phyloP scores from a whole-genome alignment of 1,140 invertebrate genomes.

The Drosophila sechellia region DNA sequence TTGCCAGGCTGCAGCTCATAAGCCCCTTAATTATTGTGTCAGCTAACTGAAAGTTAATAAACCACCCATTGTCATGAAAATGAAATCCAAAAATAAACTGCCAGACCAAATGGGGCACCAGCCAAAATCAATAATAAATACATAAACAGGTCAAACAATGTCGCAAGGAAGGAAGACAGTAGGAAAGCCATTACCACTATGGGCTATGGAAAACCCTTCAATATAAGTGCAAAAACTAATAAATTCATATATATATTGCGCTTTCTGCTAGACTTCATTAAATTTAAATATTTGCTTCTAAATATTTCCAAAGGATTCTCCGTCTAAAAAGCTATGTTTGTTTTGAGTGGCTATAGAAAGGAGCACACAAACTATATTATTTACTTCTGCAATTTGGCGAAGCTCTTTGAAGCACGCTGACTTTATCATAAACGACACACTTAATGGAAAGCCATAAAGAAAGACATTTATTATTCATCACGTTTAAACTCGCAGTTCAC shows the following conservation, averaged over 20 bases:
- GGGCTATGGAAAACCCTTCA: slow-evolving; percentile 3
- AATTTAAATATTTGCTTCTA: background rate
- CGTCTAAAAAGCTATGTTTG: background rate
- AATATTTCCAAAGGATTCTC: background rate
- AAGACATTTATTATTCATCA: slow-evolving; percentile 3
- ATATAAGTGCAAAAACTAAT: slow-evolving; percentile 1
- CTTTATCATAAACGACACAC: background rate
- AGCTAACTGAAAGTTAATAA: slow-evolving; percentile 56
- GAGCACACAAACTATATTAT: background rate
- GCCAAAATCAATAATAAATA: slow-evolving; percentile 54
- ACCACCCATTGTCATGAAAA: slow-evolving; percentile 55
- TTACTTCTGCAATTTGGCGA: background rate
- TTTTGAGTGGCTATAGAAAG: background rate
- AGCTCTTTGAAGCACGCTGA: background rate
- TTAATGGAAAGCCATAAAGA: background rate
- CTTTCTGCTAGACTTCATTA: background rate
- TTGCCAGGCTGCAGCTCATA: slow-evolving; percentile 35
- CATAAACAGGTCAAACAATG: slow-evolving; percentile 40
- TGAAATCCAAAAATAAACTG: slow-evolving; percentile 47
- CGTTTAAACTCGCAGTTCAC: slow-evolving; percentile 3
- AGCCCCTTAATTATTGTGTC: slow-evolving; percentile 49
- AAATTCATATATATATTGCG: background rate
- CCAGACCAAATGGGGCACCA: slow-evolving; percentile 38
- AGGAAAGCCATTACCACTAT: slow-evolving; percentile 11
- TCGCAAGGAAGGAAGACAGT: slow-evolving; percentile 6